These are phyloP conservation scores for Calephelis perditalis DNA, from an alignment of 2,888 invertebrate species.

Conservation along the genomic window DNA sequence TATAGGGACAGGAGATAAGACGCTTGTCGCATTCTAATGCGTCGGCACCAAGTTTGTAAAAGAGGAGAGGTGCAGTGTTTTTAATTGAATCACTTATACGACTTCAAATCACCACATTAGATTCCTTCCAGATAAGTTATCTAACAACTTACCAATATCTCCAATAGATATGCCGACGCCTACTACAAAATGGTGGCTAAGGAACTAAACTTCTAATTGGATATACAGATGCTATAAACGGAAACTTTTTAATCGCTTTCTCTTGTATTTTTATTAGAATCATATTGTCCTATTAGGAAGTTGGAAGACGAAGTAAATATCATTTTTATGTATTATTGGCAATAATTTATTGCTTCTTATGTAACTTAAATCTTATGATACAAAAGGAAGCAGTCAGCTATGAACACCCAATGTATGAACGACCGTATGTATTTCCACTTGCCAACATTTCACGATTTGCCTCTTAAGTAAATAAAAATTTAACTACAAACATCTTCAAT, in stretches of 20 bases:
- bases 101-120: conserved; percentile 60
- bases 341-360: too few species aligned
- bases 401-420: too few species aligned
- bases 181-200: conserved; percentile 15
- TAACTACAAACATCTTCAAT: too few species aligned
- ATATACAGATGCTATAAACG: not conserved
- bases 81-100: conserved; percentile 53
- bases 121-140: conserved; percentile 53
- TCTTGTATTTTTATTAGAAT: not conserved
- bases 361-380: too few species aligned
- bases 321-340: too few species aligned
- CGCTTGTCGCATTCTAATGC: conserved; percentile 60
- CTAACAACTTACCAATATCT: conserved; percentile 32
- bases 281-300: too few species aligned
- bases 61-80: conserved; percentile 46
- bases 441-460: too few species aligned
- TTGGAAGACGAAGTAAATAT: too few species aligned
- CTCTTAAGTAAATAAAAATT: too few species aligned
- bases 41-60: conserved; percentile 45
- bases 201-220: conserved; percentile 2
- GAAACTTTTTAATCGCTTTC: not conserved
- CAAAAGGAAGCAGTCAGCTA: too few species aligned
- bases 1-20: conserved; percentile 63
- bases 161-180: conserved; percentile 20
- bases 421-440: too few species aligned